Evolutionary conservation across 1,140 invertebrate genomes (phyloP).

Genomic region (Trissolcus basalis): DNA sequence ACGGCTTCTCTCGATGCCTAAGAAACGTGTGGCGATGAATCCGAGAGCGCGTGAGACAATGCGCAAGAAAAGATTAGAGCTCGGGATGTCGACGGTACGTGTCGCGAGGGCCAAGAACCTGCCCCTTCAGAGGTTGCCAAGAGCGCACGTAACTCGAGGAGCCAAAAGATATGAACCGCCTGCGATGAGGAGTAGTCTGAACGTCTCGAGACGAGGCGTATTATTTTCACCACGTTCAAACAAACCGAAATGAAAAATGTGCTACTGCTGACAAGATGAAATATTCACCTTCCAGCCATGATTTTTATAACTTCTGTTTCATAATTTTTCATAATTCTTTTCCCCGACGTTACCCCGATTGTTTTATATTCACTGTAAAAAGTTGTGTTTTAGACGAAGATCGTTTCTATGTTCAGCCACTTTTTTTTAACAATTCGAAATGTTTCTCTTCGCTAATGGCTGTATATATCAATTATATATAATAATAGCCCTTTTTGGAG

Average conservation of each 20-base stretch:
- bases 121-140: conserved; percentile 34
- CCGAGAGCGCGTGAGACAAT: conserved; percentile 65
- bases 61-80: conserved; percentile 46
- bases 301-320: not conserved
- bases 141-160: conserved; percentile 41
- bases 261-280: conserved; percentile 23
- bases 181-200: conserved; percentile 31
- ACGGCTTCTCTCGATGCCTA: conserved; percentile 63
- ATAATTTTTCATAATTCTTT: no score
- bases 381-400: no score
- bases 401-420: no score
- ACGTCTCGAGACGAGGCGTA: conserved; percentile 36
- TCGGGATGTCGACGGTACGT: conserved; percentile 42
- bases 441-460: no score
- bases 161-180: conserved; percentile 28
- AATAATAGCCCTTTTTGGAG: no score
- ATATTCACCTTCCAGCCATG: not conserved
- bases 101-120: conserved; percentile 48
- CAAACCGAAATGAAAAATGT: conserved; percentile 28
- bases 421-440: no score
- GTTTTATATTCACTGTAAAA: no score
- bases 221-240: conserved; percentile 45
- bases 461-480: no score
- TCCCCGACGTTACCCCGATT: no score
- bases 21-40: conserved; percentile 62